phyloP scores from a whole-genome alignment of 2,113 vertebrate species.

The Amblyopsis rosae region DNA sequence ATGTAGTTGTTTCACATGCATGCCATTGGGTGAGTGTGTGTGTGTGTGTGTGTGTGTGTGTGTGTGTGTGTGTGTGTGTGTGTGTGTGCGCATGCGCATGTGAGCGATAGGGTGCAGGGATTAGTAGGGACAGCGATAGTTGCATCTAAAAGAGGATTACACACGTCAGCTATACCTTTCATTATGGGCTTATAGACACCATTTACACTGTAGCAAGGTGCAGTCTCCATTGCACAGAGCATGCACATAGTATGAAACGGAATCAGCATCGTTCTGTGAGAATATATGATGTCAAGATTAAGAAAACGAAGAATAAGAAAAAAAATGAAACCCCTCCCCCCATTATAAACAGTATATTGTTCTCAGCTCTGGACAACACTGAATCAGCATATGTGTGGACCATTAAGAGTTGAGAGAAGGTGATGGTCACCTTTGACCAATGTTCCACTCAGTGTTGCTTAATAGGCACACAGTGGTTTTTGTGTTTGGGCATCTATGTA shows the following conservation, averaged over 20 bases:
- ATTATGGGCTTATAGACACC: constrained; percentile 71
- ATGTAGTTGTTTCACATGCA: not conserved
- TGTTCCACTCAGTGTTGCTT: no score
- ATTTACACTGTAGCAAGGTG: constrained; percentile 38
- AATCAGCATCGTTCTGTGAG: not conserved
- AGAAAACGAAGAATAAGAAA: not conserved
- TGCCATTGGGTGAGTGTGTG: not conserved
- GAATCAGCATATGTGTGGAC: no score
- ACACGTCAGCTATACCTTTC: constrained; percentile 63
- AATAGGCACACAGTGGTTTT: no score
- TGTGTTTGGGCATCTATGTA: no score
- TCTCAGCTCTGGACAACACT: no score
- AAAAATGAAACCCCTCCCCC: no score
- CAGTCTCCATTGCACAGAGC: not conserved
- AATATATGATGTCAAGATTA: constrained; percentile 22
- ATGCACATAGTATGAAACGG: not conserved
- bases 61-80: constrained; percentile 10
- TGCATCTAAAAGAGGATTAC: constrained; percentile 74
- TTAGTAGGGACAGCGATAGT: constrained; percentile 66
- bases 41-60: constrained; percentile 8
- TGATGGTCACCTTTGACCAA: no score
- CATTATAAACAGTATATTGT: no score
- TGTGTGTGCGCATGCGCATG: not conserved
- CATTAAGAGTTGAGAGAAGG: no score
- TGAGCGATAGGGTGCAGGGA: constrained; percentile 33